Base-by-base conservation (phyloP, 2,113 vertebrate species). In the Semicossyphus pulcher region DNA sequence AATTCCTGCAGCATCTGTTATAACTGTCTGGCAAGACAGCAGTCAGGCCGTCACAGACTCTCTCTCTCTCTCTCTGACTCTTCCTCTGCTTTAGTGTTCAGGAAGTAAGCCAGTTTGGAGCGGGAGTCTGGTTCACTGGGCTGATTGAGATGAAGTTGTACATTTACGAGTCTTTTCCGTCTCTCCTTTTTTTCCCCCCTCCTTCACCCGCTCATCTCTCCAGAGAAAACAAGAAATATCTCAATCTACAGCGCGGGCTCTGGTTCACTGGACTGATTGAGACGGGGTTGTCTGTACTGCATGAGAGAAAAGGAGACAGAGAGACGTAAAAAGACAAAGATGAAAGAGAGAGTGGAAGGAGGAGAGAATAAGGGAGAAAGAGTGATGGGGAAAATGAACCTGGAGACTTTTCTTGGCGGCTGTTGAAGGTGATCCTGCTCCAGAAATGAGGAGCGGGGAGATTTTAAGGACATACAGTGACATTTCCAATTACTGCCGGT, bases 401-500 rank as follows among this genome's bases (percentile, higher is more conserved):
- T 26, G 0, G 49, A 51, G 48, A 54, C 39, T 62, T 48, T 49
- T 63, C 58, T 72, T 75, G 70, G 52, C 58, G 65, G 56, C n/a
- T 48, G 76, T 39, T 61, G 54, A 4, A 14, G 71, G 58, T 70
- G 73, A 61, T 64, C 18, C 39, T 14, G 39, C 63, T 79, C 48
- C 42, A 41, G n/a, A 20, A 1, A 42, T 18, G 36, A 54, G 42
- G n/a, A n/a, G n/a, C n/a, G n/a, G 39, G 60, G 14, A 25, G n/a
- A 7, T 72, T 68, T 84, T 69, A 73, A 66, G 59, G 39, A 56
- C 75, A 74, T 74, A 49, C 63, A 44, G 32, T 81, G 86, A 84
- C 78, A 79, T 73, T 81, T 81, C 59, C 83, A 84, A 76, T 88
- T 79, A 81, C 49, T 15, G 25, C 76, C 83, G 70, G 20, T 48